These are phyloP conservation scores for Diarsia rubi DNA, from an alignment of 2,888 invertebrate species.

Conservation along the genomic window DNA sequence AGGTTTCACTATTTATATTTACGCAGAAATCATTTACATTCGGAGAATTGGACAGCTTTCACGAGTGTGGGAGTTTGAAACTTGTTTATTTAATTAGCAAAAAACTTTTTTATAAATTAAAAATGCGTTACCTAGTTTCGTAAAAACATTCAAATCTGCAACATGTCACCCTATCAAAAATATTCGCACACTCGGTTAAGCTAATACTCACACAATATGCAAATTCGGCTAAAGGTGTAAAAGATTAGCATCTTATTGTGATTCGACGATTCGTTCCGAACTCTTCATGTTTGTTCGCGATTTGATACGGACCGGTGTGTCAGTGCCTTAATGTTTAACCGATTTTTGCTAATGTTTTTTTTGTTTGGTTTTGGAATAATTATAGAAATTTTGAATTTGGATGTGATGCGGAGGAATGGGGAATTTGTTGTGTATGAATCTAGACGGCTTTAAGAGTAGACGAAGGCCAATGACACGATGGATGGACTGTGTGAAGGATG, in stretches of 20 bases:
- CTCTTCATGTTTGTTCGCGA: conserved; percentile 86
- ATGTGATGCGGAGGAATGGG: too few relatives aligned
- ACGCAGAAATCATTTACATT: not conserved
- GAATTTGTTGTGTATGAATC: too few relatives aligned
- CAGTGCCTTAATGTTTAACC: conserved; percentile 69
- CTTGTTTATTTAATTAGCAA: too few relatives aligned
- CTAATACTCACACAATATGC: conserved; percentile 78
- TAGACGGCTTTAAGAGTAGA: too few relatives aligned
- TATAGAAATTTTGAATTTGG: conserved; percentile 22
- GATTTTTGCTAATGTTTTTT: conserved; percentile 43
- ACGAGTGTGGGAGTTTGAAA: not conserved
- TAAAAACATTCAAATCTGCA: conserved; percentile 3
- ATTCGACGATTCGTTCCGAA: conserved; percentile 84
- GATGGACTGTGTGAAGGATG: too few relatives aligned
- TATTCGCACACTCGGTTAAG: conserved; percentile 49
- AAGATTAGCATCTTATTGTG: conserved; percentile 90
- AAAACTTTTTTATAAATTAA: too few relatives aligned
- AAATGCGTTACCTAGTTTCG: not conserved
- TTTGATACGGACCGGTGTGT: conserved; percentile 87
- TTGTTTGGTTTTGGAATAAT: conserved; percentile 39
- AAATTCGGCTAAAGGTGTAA: conserved; percentile 87
- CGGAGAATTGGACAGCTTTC: not conserved
- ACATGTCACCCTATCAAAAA: conserved; percentile 48
- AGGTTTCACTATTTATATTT: not conserved
- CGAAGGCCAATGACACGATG: too few relatives aligned